These are phyloP conservation scores for Edolisoma coerulescens DNA, from an alignment of 2,113 vertebrate genomes.

Conservation along the genomic window DNA sequence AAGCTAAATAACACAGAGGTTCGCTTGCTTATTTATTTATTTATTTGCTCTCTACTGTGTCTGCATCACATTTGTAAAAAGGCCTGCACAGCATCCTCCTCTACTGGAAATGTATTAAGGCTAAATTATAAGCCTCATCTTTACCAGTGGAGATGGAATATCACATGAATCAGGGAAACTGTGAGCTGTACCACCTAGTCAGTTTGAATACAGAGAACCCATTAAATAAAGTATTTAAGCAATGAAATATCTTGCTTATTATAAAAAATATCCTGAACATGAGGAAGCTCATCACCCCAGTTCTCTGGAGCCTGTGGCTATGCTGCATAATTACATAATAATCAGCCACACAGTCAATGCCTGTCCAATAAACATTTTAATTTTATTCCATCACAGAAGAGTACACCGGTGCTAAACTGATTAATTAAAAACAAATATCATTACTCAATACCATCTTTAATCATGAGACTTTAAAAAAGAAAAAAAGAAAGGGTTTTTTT, in stretches of 20 bases:
- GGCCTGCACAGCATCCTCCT: neutral
- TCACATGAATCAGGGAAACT: neutral
- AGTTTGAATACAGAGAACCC: neutral
- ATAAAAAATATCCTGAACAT: neutral
- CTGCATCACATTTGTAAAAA: neutral
- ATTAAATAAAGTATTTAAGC: neutral
- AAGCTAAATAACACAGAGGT: neutral
- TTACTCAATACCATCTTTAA: neutral
- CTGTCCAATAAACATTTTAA: neutral
- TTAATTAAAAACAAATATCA: neutral
- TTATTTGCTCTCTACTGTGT: neutral
- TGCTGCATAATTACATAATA: neutral
- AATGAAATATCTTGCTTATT: neutral
- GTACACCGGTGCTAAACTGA: neutral
- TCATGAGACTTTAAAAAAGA: neutral
- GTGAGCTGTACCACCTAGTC: neutral
- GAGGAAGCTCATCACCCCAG: neutral
- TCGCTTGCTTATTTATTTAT: neutral
- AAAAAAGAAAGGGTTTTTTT: accelerated
- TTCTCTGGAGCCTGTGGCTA: neutral
- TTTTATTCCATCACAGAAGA: neutral
- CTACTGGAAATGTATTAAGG: neutral
- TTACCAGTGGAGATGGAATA: neutral
- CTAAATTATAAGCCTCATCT: neutral
- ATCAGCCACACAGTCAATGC: neutral